Evolutionary conservation across 2,797 vertebrate genomes (phyloP), one percentile per base, ranked within the genome.

Genomic region (Carapus acus): DNA sequence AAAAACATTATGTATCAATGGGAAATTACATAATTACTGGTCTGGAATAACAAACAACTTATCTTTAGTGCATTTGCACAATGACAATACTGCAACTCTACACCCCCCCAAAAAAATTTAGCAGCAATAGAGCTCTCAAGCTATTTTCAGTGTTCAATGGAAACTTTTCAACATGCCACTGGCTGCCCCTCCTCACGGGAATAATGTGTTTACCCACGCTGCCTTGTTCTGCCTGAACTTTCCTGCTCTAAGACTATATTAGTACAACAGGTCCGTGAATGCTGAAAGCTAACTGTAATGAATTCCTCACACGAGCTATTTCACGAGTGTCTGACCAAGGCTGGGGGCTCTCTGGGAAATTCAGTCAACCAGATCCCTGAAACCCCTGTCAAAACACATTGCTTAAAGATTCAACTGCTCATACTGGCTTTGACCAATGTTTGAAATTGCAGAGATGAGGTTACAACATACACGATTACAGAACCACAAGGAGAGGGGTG

Each of bases 181-280:
- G 63, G 37, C 46, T 58, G 41, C 3, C 17, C 27, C 56, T 82
- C 81, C 77, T 76, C 77, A 75, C 19, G 67, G 75, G 76, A 81
- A 81, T 53, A 58, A 43, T 49, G 68, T 64, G 41, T 58, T n/a
- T 73, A 57, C 39, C 33, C 49, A 58, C 20, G 23, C 41, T 65
- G 61, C 43, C 41, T 65, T 68, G 16, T 64, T 54, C 50, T 65
- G 47, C 58, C 54, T 43, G 24, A 15, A 50, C 16, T 24, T 49
- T 59, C 43, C 16, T 37, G 60, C 54, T 62, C 38, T 33, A n/a
- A n/a, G n/a, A n/a, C n/a, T n/a, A n/a, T n/a, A n/a, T n/a, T n/a
- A n/a, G n/a, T n/a, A n/a, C n/a, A n/a, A n/a, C n/a, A n/a, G n/a
- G n/a, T n/a, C n/a, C n/a, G n/a, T n/a, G n/a, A n/a, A n/a, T n/a